These are phyloP conservation scores for Papilio polytes DNA, from an alignment of 1,140 invertebrate genomes.

Conservation along the genomic window DNA sequence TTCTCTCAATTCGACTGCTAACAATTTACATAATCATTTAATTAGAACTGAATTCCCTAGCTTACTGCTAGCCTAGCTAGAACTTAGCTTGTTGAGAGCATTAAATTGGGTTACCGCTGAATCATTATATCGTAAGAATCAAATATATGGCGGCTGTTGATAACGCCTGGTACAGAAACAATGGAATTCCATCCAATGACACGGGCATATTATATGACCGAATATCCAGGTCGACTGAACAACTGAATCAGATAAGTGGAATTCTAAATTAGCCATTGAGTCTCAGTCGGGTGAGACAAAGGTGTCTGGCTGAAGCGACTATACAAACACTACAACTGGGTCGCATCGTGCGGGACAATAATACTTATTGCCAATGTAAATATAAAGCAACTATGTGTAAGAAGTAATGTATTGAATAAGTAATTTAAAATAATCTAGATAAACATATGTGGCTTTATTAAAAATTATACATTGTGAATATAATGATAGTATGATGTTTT, in stretches of 20 bases:
- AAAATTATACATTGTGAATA: too few species aligned
- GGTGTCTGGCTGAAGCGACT: conserved; percentile 62
- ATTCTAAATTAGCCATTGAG: conserved; percentile 77
- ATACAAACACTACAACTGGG: conserved; percentile 72
- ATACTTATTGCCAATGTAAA: conserved; percentile 63
- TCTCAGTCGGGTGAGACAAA: conserved; percentile 67
- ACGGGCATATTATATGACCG: conserved; percentile 61
- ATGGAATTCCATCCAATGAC: conserved; percentile 62
- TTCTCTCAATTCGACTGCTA: background rate
- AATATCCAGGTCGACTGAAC: conserved; percentile 75
- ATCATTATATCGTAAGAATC: conserved; percentile 24
- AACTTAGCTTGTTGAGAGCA: too few species aligned
- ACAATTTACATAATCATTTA: background rate
- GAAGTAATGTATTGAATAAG: conserved; percentile 55
- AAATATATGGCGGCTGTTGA: conserved; percentile 43
- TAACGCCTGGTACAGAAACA: conserved; percentile 48
- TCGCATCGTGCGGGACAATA: conserved; percentile 62
- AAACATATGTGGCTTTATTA: too few species aligned
- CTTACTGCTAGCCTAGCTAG: background rate
- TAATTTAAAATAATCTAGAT: conserved; percentile 31
- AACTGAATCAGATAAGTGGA: conserved; percentile 76
- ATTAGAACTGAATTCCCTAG: background rate
- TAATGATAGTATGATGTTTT: too few species aligned
- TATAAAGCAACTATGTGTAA: conserved; percentile 50
- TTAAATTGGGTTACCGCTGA: background rate